Conservation (phyloP, 2,113 vertebrate species). For the Neodon shergylaensis region DNA sequence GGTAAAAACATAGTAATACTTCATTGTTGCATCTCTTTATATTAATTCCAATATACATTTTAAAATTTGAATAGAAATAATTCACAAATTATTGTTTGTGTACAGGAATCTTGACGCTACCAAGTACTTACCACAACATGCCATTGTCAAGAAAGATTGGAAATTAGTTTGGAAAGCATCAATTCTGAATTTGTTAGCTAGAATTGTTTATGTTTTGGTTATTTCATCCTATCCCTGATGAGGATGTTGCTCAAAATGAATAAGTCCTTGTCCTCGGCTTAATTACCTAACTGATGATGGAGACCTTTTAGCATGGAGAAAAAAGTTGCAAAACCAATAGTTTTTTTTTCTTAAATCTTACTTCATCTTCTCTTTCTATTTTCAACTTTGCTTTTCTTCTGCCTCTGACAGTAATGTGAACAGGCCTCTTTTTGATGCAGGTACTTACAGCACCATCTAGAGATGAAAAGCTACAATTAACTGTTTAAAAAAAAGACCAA, state of each 20-base stretch:
- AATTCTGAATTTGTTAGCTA: conserved; percentile 9
- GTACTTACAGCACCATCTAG: conserved; percentile 87
- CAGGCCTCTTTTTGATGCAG: conserved; percentile 65
- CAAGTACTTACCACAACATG: not conserved
- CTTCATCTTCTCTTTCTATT: conserved; percentile 33
- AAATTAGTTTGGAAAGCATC: not conserved
- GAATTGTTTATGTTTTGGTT: not conserved
- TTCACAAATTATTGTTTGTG: not conserved
- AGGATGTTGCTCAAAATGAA: not conserved
- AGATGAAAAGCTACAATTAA: conserved; percentile 81
- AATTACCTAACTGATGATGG: conserved; percentile 59
- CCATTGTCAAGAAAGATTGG: not conserved
- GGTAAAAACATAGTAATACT: not conserved
- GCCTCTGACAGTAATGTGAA: conserved; percentile 21
- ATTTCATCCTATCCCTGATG: conserved; percentile 56
- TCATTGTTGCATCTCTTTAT: not conserved
- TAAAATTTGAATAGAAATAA: not conserved
- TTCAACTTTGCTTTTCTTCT: conserved; percentile 36
- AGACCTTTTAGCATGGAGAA: conserved; percentile 37
- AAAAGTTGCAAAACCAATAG: conserved; percentile 54
- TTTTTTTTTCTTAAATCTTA: not conserved
- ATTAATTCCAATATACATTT: not conserved
- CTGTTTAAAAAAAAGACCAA: not conserved
- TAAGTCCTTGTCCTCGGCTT: conserved; percentile 58
- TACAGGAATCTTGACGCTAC: not conserved